Percentiles rank a stretch among this genome's conserved stretches.
Evolutionary conservation across 2,113 vertebrate species (phyloP).

Genomic region (Barnardius zonarius): DNA sequence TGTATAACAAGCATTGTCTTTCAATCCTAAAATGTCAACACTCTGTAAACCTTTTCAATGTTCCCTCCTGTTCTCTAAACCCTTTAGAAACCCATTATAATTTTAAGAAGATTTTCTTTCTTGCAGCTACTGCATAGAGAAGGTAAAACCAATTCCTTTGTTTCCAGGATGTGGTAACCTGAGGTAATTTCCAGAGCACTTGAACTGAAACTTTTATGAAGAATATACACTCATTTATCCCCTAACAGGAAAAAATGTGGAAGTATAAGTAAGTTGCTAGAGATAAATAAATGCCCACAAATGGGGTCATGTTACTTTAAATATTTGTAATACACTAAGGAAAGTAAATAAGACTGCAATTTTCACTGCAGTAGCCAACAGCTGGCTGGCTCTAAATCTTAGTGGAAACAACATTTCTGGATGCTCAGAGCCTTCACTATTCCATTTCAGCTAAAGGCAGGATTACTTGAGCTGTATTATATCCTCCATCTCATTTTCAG

Average conservation of each 20-base stretch:
- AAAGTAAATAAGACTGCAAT: slow-evolving; percentile 27
- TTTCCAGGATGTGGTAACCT: slow-evolving; percentile 39
- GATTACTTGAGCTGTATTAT: slow-evolving; percentile 72
- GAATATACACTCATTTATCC: neutral
- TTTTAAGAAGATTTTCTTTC: slow-evolving; percentile 64
- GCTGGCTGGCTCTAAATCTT: slow-evolving; percentile 66
- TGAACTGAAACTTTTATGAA: slow-evolving; percentile 52
- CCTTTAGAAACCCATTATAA: slow-evolving; percentile 69
- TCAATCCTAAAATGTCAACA: slow-evolving; percentile 52
- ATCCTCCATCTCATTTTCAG: slow-evolving; percentile 79
- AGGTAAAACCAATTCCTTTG: slow-evolving; percentile 54
- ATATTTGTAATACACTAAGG: slow-evolving; percentile 47
- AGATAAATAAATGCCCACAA: slow-evolving; percentile 32
- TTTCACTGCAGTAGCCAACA: slow-evolving; percentile 44
- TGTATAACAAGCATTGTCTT: slow-evolving; percentile 46
- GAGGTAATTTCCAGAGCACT: slow-evolving; percentile 37
- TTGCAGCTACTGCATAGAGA: slow-evolving; percentile 21
- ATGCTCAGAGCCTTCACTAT: slow-evolving; percentile 50
- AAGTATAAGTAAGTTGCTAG: neutral
- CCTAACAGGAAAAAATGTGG: slow-evolving; percentile 48
- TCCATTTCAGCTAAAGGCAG: slow-evolving; percentile 71
- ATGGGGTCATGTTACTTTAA: slow-evolving; percentile 54
- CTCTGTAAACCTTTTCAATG: slow-evolving; percentile 45
- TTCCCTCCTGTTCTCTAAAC: slow-evolving; percentile 30
- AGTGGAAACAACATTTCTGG: slow-evolving; percentile 49